Conservation (phyloP, 1,140 invertebrate genomes). For the Triops cancriformis region DNA sequence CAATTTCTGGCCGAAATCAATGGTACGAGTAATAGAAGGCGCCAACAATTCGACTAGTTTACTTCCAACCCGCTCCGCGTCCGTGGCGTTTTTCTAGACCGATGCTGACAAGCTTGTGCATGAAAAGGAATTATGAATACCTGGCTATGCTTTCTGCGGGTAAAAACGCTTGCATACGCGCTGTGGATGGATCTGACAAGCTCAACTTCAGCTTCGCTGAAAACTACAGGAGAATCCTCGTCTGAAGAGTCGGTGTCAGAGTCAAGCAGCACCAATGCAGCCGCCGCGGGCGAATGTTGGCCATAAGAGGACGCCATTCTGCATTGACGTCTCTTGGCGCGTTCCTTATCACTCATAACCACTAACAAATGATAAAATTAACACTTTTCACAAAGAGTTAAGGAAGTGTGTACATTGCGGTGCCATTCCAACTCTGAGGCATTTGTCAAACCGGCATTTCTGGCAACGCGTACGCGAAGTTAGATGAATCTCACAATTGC, state of each 20-base stretch:
- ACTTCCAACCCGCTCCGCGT: neutral
- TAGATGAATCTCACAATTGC: no score
- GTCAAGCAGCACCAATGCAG: neutral
- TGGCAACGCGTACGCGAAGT: no score
- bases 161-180: constrained; percentile 8
- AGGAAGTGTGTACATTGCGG: constrained; percentile 73
- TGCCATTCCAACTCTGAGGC: constrained; percentile 94
- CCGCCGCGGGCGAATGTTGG: neutral
- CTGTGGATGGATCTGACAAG: neutral
- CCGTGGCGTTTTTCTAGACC: neutral
- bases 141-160: neutral
- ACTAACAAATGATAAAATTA: neutral
- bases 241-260: neutral
- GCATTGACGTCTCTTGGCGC: neutral
- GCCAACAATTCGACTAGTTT: constrained; percentile 3
- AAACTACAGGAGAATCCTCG: neutral
- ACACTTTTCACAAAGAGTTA: neutral
- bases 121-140: neutral
- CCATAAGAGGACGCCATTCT: neutral
- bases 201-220: neutral
- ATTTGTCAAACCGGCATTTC: constrained; percentile 62
- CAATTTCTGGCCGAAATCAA: constrained; percentile 6
- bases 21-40: neutral
- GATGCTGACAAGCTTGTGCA: neutral
- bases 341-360: neutral